Evolutionary conservation across 2,113 vertebrate species (phyloP).

Genomic region (Vanacampus margaritifer): DNA sequence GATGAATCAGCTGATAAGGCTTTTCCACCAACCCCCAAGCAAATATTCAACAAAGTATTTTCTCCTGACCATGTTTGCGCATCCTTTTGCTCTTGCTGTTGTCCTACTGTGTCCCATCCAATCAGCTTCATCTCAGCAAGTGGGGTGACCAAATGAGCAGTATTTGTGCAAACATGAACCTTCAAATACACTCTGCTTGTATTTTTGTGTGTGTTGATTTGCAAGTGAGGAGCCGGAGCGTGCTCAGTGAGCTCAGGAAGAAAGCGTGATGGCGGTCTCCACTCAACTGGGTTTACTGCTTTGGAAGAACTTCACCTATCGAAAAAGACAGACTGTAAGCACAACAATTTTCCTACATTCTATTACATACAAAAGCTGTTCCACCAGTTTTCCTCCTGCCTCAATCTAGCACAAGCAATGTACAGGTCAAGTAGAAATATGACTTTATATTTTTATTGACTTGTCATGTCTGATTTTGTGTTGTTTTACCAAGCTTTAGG

Average conservation of each 20-base stretch:
- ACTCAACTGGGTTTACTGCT: constrained; percentile 91
- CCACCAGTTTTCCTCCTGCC: too few relatives aligned
- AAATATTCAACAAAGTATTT: constrained; percentile 6
- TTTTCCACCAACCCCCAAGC: background rate
- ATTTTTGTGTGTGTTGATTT: constrained; percentile 28
- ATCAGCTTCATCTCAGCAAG: constrained; percentile 16
- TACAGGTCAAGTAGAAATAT: background rate
- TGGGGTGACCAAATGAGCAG: background rate
- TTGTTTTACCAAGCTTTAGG: too few relatives aligned
- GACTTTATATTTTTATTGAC: too few relatives aligned
- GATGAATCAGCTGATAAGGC: background rate
- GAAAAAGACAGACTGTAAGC: constrained; percentile 93
- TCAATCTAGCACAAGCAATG: background rate
- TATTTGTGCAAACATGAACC: background rate
- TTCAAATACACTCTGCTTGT: background rate
- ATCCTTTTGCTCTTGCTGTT: constrained; percentile 24
- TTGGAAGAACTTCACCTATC: constrained; percentile 97
- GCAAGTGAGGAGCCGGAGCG: constrained; percentile 76
- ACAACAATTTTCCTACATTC: background rate
- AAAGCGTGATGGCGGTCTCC: constrained; percentile 83
- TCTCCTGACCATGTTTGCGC: constrained; percentile 14
- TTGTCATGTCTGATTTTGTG: too few relatives aligned
- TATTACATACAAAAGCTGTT: background rate
- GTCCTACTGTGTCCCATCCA: background rate
- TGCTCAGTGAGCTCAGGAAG: constrained; percentile 60